Base-by-base conservation (phyloP, 2,888 invertebrate genomes). In the Aphidius colemani region DNA sequence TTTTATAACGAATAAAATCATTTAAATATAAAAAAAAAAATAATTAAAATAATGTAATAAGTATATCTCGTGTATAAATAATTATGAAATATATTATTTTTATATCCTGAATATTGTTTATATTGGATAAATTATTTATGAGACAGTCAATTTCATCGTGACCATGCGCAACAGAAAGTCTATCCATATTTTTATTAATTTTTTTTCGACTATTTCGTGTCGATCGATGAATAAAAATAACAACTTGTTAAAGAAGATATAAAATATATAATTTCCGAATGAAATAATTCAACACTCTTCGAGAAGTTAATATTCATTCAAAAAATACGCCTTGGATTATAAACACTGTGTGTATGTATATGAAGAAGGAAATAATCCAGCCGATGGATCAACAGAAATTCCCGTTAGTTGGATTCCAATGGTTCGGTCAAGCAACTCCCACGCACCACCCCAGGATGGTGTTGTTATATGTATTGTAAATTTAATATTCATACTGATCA, bases 331-430 rank as follows among this genome's bases (percentile, higher is more conserved):
- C 6, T 40, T 50, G n/a, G n/a, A 10, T 59, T 56, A 49, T 60
- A 40, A 45, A 49, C 10, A 57, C 7, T 46, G 48, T 57, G 7
- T 49, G 39, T 48, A 30, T 30, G 11, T 40, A 48, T 45, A 51
- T 39, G 40, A 53, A 53, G 46, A 61, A 46, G 61, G 30, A 51
- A 58, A 64, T 65, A 63, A 65, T 65, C 59, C 59, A 57, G 5
- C 57, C 59, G 46, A 55, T 62, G 64, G 57, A 71, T 71, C 65
- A 67, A 69, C 63, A 59, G 63, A 67, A 62, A 71, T 68, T 67
- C 69, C 71, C 71, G 71, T 71, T 71, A 71, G 64, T 53, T 66
- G 67, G 67, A 71, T 71, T 71, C 71, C 71, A 67, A 68, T 71
- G 65, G 66, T 69, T 63, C 69, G 71, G 71, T 71, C 68, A 69